phyloP scores from a whole-genome alignment of 1,140 invertebrate species.

The Nephila pilipes region DNA sequence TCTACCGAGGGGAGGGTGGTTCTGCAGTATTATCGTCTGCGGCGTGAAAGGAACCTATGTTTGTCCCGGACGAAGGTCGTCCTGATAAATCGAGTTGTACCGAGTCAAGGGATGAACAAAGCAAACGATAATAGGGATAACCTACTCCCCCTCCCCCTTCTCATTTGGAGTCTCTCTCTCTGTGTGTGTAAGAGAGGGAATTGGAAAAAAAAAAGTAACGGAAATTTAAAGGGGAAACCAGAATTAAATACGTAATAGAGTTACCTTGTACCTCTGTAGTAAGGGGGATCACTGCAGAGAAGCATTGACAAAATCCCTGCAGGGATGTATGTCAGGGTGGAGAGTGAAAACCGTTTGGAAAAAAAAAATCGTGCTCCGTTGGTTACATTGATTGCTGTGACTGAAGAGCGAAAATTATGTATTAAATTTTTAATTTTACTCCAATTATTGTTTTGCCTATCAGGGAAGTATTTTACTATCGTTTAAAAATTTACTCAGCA shows the following conservation, averaged over 20 bases:
- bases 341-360: background rate
- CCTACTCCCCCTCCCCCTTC: background rate
- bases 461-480: no score
- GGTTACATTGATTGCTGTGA: no score
- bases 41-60: background rate
- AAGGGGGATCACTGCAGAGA: background rate
- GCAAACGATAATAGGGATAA: slow-evolving; percentile 23
- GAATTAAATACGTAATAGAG: slow-evolving; percentile 26
- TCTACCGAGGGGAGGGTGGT: background rate
- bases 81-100: slow-evolving; percentile 34
- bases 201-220: background rate
- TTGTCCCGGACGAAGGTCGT: background rate
- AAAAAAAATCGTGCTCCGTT: no score
- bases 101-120: slow-evolving; percentile 10
- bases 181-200: background rate
- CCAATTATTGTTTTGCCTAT: no score
- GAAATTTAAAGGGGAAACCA: background rate
- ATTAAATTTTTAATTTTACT: no score
- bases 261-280: background rate
- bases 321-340: background rate
- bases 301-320: background rate
- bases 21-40: background rate
- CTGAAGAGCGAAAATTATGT: no score
- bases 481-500: no score
- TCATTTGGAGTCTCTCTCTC: background rate